Conservation (phyloP, 1,140 invertebrate genomes). For the Liolophura sinensis region DNA sequence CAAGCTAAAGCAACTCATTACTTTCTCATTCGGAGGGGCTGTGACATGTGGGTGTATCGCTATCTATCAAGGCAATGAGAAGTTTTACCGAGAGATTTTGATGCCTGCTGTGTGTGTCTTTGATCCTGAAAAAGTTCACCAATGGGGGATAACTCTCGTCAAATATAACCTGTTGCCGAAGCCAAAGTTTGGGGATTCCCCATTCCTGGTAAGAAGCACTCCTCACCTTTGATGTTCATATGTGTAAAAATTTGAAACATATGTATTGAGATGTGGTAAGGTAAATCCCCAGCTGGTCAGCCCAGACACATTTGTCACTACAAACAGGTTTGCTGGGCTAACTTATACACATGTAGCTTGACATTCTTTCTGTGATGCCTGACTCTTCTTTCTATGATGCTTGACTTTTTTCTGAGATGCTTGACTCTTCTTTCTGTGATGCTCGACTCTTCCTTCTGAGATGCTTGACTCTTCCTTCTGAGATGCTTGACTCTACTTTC, state of each 20-base stretch:
- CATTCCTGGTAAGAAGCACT: constrained; percentile 37
- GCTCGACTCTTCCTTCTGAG: too few relatives aligned
- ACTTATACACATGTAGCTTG: too few relatives aligned
- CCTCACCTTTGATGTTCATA: background rate
- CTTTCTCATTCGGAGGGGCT: constrained; percentile 65
- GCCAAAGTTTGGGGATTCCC: constrained; percentile 35
- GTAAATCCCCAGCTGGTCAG: too few relatives aligned
- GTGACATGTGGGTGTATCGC: constrained; percentile 61
- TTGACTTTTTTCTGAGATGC: too few relatives aligned
- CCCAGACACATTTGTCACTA: too few relatives aligned
- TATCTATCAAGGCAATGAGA: constrained; percentile 66
- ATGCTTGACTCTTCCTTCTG: too few relatives aligned
- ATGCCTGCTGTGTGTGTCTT: constrained; percentile 72
- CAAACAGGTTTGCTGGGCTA: too few relatives aligned
- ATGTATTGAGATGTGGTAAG: too few relatives aligned
- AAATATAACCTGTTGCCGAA: constrained; percentile 75
- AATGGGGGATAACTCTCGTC: constrained; percentile 70
- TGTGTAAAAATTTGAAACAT: background rate
- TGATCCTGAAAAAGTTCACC: constrained; percentile 80
- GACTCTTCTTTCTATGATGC: too few relatives aligned
- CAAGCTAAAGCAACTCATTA: constrained; percentile 61
- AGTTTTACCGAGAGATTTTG: constrained; percentile 73
- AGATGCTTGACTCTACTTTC: too few relatives aligned
- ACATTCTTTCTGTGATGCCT: too few relatives aligned
- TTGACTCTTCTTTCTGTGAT: too few relatives aligned